A percentile compares a stretch with the other conserved stretches of the same genome.
phyloP scores from a whole-genome alignment of 2,888 invertebrate species.

The Brachyopa scutellaris region DNA sequence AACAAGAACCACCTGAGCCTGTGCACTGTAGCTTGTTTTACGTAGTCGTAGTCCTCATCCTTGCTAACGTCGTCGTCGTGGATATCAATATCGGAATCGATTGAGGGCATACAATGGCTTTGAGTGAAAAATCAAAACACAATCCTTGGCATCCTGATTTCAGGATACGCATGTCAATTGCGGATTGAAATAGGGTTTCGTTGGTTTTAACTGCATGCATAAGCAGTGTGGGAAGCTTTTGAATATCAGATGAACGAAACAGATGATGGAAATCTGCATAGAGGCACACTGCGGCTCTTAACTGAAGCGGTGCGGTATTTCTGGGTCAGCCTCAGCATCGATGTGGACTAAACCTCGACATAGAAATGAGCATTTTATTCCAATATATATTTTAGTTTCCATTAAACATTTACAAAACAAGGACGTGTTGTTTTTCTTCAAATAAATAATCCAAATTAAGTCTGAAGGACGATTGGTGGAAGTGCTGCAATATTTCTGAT shows the following conservation, averaged over 20 bases:
- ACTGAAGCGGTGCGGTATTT: constrained; percentile 42
- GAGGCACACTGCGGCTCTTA: neutral
- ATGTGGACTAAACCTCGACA: constrained; percentile 49
- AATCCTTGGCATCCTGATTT: constrained; percentile 48
- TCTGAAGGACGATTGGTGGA: too few species aligned
- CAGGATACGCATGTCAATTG: constrained; percentile 48
- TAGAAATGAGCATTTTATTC: too few species aligned
- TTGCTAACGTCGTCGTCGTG: constrained; percentile 7
- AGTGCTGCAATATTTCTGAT: too few species aligned
- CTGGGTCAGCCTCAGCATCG: constrained; percentile 13
- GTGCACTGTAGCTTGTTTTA: neutral
- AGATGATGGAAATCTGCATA: constrained; percentile 8
- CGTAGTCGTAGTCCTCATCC: neutral
- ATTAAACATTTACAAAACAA: neutral
- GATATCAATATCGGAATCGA: constrained; percentile 46
- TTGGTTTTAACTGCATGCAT: constrained; percentile 64
- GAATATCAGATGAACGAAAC: constrained; percentile 15
- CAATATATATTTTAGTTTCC: neutral
- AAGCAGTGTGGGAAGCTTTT: constrained; percentile 20
- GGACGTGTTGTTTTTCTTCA: too few species aligned
- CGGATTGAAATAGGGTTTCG: constrained; percentile 50
- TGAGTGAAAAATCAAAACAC: constrained; percentile 42
- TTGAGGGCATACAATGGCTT: constrained; percentile 37
- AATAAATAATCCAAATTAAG: too few species aligned
- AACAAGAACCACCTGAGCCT: constrained; percentile 36